Evolutionary conservation across 2,113 vertebrate genomes (phyloP), one percentile per base, ranked within the genome.

Genomic region (Solenodon paradoxus): DNA sequence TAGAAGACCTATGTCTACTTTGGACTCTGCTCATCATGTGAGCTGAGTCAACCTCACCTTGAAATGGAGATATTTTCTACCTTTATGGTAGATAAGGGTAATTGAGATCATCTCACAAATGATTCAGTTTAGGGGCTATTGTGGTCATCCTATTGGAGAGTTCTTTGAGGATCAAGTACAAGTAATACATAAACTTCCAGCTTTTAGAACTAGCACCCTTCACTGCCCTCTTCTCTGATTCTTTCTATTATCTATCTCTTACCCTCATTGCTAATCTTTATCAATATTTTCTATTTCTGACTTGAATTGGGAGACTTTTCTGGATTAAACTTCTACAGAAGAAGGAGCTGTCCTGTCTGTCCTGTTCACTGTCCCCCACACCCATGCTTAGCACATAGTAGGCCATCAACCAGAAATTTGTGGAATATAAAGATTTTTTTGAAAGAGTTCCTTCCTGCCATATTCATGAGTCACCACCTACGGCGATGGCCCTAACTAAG

Each of bases 241-340:
- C 75, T 75, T 74, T 88, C 74, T 22, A 93, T 75, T 51, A 72
- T 95, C 40, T 55, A 20, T 38, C n/a, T 93, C 83, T 81, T 55
- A 64, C 30, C 30, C 11, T 88, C 4, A 8, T n/a, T n/a, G n/a
- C n/a, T n/a, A n/a, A n/a, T n/a, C n/a, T n/a, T n/a, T n/a, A 38
- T 40, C 15, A 32, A 9, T 71, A 28, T 63, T 91, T 71, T 15
- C 64, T 24, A 40, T 78, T 78, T 92, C 68, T 94, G 47, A 78
- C 12, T 82, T 93, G 77, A 94, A 64, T 26, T 38, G 57, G 91
- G 53, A 42, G 57, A 49, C 32, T 80, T 88, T 61, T 72, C 82
- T 79, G 63, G 20, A 72, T 90, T 91, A 79, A 22, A 93, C 84
- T 86, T 93, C 40, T 75, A 53, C 5, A 63, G 49, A 91, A 74